Base-by-base conservation (phyloP, 2,888 invertebrate genomes). In the Malthinus seriepunctatus region DNA sequence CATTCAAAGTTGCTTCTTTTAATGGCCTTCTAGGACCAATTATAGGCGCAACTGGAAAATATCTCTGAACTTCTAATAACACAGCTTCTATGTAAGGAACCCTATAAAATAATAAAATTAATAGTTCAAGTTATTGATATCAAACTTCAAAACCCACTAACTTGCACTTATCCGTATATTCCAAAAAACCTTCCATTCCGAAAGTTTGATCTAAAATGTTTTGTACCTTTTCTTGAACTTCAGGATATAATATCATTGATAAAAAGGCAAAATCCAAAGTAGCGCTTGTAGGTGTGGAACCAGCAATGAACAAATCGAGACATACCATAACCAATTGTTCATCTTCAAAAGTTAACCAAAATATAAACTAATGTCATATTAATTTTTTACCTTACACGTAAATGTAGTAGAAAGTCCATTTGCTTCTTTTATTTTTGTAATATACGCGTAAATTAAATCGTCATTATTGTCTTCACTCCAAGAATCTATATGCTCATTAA, bases 261-360 rank as follows among this genome's bases (percentile, higher is more conserved):
- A 88, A 77, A 46, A 89, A 77, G 0, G 83, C 80, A 69, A 87
- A 83, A 65, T 86, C 85, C 10, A 89, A 72, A 0, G 86, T 85
- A 34, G 79, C 82, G 58, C 86, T 83, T 0, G 88, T 88, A 0
- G 88, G 88, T 65, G 83, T 82, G 0, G 84, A 81, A 1, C 88
- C 88, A 4, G 86, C 88, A 67, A 89, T 83, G 66, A 89, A 87
- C 44, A 89, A 79, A 72, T 89, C 89, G 53, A 88, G 70, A 65
- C 88, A 83, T 3, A 86, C 81, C 81, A 88, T 83, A 3, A 85
- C 76, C 49, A 89, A 71, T 69, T 88, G 87, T 4, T 85, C 83
- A 56, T 86, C 87, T 83, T 76, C 72, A 74, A 83, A 77, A 15
- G 35, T 63, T 54, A 44, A 52, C 9, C n/a, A 9, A 33, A 23